Percentiles rank a stretch among this genome's conserved stretches.
Conservation (phyloP, 2,797 vertebrate species). For the Cyprinella venusta region DNA sequence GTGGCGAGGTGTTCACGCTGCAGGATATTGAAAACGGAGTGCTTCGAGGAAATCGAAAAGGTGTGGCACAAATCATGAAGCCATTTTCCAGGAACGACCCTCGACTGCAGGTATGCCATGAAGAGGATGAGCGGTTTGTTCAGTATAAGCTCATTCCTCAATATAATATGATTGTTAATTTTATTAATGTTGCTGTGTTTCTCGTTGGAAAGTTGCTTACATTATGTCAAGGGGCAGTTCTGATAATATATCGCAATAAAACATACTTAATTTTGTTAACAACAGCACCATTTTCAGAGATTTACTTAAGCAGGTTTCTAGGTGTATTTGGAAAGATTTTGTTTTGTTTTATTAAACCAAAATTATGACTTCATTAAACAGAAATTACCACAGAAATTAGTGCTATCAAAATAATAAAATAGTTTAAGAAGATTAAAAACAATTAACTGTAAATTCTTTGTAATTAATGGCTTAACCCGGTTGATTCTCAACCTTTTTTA, state of each 20-base stretch:
- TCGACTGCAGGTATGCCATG: conserved; percentile 73
- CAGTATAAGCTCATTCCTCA: not conserved
- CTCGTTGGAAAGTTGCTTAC: not conserved
- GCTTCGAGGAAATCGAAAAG: conserved; percentile 81
- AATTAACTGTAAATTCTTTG: not conserved
- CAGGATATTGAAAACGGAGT: conserved; percentile 85
- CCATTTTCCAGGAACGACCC: conserved; percentile 83
- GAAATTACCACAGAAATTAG: not conserved
- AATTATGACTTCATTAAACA: not conserved
- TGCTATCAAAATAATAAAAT: not conserved
- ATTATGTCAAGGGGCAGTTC: not conserved
- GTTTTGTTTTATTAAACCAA: not conserved
- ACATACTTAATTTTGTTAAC: not conserved
- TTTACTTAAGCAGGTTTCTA: not conserved
- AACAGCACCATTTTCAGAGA: not conserved
- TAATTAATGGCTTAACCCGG: not conserved
- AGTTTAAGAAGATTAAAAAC: not conserved
- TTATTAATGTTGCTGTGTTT: not conserved
- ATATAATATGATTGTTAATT: not conserved
- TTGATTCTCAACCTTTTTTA: not conserved
- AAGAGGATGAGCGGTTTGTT: not conserved
- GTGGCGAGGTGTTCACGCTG: conserved; percentile 82
- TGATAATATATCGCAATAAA: not conserved
- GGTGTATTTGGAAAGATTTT: not conserved
- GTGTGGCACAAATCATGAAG: conserved; percentile 76